Conservation (phyloP, 1,140 invertebrate genomes). For the Drosophila fuyamai region DNA sequence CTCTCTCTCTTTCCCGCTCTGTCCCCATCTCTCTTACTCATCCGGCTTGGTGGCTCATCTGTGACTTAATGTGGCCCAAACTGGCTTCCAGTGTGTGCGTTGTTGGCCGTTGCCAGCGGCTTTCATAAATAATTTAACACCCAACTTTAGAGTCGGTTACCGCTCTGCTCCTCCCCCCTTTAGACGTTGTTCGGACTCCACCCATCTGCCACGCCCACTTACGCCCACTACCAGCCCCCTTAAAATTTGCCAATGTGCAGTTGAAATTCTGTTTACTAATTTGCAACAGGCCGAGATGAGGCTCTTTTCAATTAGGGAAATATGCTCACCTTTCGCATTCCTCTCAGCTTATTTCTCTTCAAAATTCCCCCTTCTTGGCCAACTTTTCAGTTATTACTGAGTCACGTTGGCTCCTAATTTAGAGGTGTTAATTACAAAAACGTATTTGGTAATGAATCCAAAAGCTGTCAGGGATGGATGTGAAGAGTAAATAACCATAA, state of each 20-base stretch:
- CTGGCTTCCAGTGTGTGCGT: constrained; percentile 42
- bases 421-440: constrained; percentile 60
- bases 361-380: constrained; percentile 1
- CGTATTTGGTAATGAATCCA: constrained; percentile 21
- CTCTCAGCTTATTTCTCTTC: constrained; percentile 11
- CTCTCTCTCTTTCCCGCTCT: background rate
- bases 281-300: constrained; percentile 47
- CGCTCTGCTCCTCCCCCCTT: background rate
- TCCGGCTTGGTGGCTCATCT: constrained; percentile 24
- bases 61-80: constrained; percentile 41
- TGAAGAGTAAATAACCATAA: constrained; percentile 5
- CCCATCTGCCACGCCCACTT: background rate
- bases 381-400: constrained; percentile 2
- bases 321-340: constrained; percentile 3
- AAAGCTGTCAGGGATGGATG: constrained; percentile 1
- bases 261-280: constrained; percentile 55
- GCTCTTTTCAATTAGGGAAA: constrained; percentile 28
- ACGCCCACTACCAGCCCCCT: background rate
- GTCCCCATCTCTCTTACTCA: too few relatives aligned
- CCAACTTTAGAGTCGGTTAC: constrained; percentile 38
- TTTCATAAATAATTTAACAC: constrained; percentile 64
- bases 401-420: constrained; percentile 35
- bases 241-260: constrained; percentile 37
- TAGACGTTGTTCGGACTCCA: background rate
- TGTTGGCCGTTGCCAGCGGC: constrained; percentile 39